phyloP scores from a whole-genome alignment of 2,888 invertebrate genomes.

The Seira musarum region DNA sequence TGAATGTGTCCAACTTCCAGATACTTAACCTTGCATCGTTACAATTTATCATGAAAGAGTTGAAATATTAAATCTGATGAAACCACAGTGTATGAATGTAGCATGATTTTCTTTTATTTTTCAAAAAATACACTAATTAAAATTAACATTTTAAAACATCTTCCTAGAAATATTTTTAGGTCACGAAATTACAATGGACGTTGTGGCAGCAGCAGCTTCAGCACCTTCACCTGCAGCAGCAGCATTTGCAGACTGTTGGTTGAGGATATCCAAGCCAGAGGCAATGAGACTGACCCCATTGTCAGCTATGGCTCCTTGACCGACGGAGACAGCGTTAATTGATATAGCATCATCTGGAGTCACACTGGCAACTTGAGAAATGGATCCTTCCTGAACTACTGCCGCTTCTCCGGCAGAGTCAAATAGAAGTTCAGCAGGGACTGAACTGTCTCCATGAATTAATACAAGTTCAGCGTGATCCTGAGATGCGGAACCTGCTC shows the following conservation, averaged over 20 bases:
- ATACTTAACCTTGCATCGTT: too few species aligned
- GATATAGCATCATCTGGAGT: neutral
- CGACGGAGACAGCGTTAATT: constrained; percentile 16
- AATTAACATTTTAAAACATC: too few species aligned
- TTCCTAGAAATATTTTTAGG: too few species aligned
- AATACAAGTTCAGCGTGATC: constrained; percentile 28
- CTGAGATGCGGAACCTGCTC: constrained; percentile 17
- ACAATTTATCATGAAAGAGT: too few species aligned
- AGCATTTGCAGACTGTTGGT: constrained; percentile 3
- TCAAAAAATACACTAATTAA: too few species aligned
- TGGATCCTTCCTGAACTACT: neutral
- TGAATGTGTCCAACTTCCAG: too few species aligned
- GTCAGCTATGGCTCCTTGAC: neutral
- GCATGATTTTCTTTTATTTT: too few species aligned
- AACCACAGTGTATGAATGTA: too few species aligned
- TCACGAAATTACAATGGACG: neutral
- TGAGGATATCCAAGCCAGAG: neutral
- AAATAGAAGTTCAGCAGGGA: constrained; percentile 11
- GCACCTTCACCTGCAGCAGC: constrained; percentile 6
- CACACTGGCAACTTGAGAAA: constrained; percentile 20
- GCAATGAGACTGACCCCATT: constrained; percentile 12
- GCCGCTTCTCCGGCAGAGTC: constrained; percentile 21
- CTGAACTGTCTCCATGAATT: constrained; percentile 9
- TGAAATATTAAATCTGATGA: too few species aligned
- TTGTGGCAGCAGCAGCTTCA: neutral